Conservation (phyloP, 2,888 invertebrate genomes). For the Oligia strigilis region DNA sequence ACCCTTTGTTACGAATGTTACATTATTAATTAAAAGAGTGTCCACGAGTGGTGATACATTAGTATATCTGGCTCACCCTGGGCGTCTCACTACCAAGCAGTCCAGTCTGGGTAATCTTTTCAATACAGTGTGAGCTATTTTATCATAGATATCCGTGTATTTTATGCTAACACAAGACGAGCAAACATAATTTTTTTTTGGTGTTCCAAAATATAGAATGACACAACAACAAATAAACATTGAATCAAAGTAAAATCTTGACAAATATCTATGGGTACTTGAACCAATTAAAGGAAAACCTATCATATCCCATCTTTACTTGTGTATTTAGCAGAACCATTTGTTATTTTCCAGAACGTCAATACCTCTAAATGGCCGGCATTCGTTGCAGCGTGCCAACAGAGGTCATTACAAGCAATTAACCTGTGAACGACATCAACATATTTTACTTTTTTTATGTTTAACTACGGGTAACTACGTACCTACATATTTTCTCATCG, state of each 20-base stretch:
- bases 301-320: neutral
- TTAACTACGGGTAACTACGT: constrained; percentile 2
- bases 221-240: neutral
- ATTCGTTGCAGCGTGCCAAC: constrained; percentile 41
- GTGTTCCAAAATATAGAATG: neutral
- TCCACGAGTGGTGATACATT: neutral
- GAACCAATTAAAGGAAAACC: neutral
- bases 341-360: constrained; percentile 31
- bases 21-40: neutral
- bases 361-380: constrained; percentile 25
- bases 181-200: neutral
- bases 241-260: neutral
- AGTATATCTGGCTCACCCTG: no score
- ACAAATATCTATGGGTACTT: neutral
- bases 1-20: neutral
- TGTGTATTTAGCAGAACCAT: constrained; percentile 28
- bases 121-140: neutral
- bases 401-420: constrained; percentile 52
- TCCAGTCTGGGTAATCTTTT: neutral
- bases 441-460: constrained; percentile 32
- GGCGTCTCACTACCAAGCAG: neutral
- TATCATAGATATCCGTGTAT: neutral
- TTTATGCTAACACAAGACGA: neutral
- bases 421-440: constrained; percentile 48
- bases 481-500: neutral